Evolutionary conservation across 2,797 vertebrate genomes (phyloP), one percentile per base, ranked within the genome.

Genomic region (Ptychadena robeensis): DNA sequence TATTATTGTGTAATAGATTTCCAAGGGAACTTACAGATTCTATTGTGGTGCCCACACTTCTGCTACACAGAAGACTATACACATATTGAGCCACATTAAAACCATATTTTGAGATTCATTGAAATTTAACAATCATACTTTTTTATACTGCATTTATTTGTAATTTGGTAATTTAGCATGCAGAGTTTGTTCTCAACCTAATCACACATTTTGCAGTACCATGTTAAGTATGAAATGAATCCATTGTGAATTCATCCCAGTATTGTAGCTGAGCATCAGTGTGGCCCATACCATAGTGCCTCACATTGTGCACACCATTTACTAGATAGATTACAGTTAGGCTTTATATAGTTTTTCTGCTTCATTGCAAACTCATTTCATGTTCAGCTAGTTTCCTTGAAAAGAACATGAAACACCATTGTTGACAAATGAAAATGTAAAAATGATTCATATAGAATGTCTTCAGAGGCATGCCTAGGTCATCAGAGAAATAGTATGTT

Each of bases 241-340:
- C n/a, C 10, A 28, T 61, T 61, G 25, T 27, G 10, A 61, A 61
- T 61, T 61, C 11, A 25, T n/a, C 9, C 7, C 22, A 25, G 10
- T 59, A 59, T 59, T 25, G 57, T 28, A 61, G 27, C 15, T 11
- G 15, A 32, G 65, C 18, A 68, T 35, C 18, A 68, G 34, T 37
- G 22, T n/a, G 34, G 6, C 25, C 27, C 34, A 68, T 37, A 68
- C 8, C 14, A 18, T 34, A 12, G 9, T 66, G 22, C 64, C 15
- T 66, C 64, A 31, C 61, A 64, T 32, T 34, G 18, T 66, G 64
- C 34, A 68, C 34, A 68, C 66, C 66, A 66, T 34, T 66, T 66
- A 32, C 64, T 35, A 66, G 64, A 68, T n/a, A 37, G 32, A 68
- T 68, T 68, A 68, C 66, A n/a, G 15, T 32, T 30, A 12, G 27